A percentile compares a stretch with the other conserved stretches of the same genome.
Conservation (phyloP, 2,113 vertebrate species). For the Machaerirhynchus nigripectus region DNA sequence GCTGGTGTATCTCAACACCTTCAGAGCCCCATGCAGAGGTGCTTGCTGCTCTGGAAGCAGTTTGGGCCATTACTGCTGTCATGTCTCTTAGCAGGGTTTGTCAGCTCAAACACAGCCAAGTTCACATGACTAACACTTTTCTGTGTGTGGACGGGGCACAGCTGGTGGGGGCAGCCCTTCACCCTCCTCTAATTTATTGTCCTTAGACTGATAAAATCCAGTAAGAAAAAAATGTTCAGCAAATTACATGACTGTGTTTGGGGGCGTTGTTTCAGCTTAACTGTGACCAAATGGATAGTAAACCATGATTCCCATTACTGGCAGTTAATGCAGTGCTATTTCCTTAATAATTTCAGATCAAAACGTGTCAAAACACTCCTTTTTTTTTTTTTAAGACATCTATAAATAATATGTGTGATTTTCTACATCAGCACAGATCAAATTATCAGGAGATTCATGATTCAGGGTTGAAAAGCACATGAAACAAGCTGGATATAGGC, state of each 20-base stretch:
- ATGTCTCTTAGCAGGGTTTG: not conserved
- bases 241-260: not conserved
- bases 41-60: not conserved
- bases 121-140: not conserved
- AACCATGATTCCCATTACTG: not conserved
- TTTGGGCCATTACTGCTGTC: not conserved
- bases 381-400: not conserved
- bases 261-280: not conserved
- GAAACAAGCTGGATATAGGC: not conserved
- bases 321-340: not conserved
- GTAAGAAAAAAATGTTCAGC: not conserved
- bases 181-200: not conserved
- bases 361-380: not conserved
- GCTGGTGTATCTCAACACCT: not conserved
- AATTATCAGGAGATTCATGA: not conserved
- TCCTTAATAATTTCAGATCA: not conserved
- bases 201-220: not conserved
- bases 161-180: not conserved
- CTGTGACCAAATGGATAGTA: not conserved
- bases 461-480: not conserved
- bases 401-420: not conserved
- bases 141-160: not conserved
- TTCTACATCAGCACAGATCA: not conserved
- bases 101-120: accelerated
- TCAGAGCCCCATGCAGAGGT: not conserved